Evolutionary conservation across 2,797 vertebrate species (phyloP), one percentile per base, ranked within the genome.

Genomic region (Margarornis squamiger): DNA sequence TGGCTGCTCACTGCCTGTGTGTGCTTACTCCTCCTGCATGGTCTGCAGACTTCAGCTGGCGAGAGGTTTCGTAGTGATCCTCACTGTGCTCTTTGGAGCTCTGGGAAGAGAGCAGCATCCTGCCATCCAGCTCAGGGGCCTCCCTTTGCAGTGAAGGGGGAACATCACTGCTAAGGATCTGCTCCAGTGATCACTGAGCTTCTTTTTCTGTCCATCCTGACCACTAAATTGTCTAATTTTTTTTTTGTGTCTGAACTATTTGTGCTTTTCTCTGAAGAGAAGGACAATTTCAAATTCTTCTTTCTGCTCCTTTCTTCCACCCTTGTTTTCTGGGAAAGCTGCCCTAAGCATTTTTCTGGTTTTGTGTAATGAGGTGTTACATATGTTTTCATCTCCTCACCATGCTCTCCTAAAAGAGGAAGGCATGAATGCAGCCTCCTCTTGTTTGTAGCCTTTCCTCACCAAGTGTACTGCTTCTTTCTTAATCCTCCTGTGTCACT

Each of bases 271-370:
- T 82, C 63, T 14, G 34, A 85, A 59, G 39, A 82, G 36, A 65
- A 73, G 12, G 38, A 45, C 32, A 43, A 57, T 27, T 38, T 91
- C 22, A 68, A 78, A 52, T 58, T 49, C 51, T 71, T 6, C 18
- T 75, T 81, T 67, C 65, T 62, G 9, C 49, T 61, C 12, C 14
- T 29, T 68, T 87, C 24, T 93, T 91, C 34, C 43, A 26, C 32
- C 12, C 34, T 68, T 22, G 48, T 86, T 81, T 87, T 88, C 93
- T 65, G 12, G 7, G 54, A 90, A 92, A 79, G 84, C 49, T 80
- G 61, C 46, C 21, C 46, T 92, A 72, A 45, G 29, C 29, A 6
- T 81, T 95, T 92, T 84, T 58, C 7, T 67, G 15, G 8, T 61
- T 83, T 52, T 70, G 39, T 26, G 6, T 82, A 49, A 59, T 66